Conservation (phyloP, 1,140 invertebrate genomes). For the Pollicipes pollicipes region DNA sequence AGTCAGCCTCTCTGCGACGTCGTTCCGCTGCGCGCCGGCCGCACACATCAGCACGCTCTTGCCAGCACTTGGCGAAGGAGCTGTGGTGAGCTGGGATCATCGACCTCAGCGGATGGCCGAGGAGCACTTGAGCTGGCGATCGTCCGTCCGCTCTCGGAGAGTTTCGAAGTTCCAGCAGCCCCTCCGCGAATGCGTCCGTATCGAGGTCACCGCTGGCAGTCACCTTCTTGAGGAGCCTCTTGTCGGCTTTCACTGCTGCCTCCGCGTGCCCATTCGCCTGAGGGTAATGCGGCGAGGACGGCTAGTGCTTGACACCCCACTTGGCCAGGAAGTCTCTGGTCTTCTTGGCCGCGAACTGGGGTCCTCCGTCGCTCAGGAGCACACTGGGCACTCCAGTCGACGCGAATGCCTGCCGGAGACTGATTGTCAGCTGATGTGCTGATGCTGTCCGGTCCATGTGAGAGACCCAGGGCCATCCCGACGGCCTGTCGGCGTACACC, state of each 20-base stretch:
- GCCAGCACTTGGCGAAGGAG: background rate
- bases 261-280: background rate
- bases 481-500: background rate
- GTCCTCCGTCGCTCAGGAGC: background rate
- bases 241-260: background rate
- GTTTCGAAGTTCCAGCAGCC: slow-evolving; percentile 11
- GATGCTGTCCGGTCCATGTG: background rate
- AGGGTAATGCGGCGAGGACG: background rate
- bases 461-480: background rate
- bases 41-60: background rate
- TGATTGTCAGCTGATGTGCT: background rate
- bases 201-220: background rate
- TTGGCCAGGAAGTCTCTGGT: background rate
- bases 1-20: background rate
- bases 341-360: background rate
- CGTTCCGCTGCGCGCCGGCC: background rate
- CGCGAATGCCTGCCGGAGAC: background rate
- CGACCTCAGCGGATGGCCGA: slow-evolving; percentile 11
- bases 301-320: background rate
- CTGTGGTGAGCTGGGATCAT: slow-evolving; percentile 10
- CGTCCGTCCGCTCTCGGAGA: slow-evolving; percentile 6
- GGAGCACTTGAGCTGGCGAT: slow-evolving; percentile 13
- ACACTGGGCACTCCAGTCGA: background rate
- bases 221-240: background rate
- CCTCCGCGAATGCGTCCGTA: slow-evolving; percentile 7